Evolutionary conservation across 2,113 vertebrate genomes (phyloP), one percentile per base, ranked within the genome.

Genomic region (Scophthalmus maximus): DNA sequence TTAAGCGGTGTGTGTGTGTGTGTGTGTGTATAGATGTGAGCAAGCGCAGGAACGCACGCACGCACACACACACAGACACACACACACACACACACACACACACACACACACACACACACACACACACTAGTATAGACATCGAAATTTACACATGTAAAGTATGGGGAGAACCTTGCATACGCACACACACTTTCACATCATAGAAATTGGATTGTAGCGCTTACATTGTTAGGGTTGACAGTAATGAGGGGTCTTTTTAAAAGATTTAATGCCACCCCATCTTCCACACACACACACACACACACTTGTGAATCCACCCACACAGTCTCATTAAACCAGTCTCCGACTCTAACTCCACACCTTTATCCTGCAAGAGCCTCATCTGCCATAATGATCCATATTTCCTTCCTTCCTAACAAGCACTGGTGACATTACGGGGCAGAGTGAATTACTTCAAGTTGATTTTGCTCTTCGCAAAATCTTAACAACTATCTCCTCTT

Each of bases 241-340:
- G 52, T 91, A 87, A 89, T 84, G 84, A 89, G 80, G 58, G 64
- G 36, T 62, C 68, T 62, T 78, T 44, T 81, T 73, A 75, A 82
- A 78, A 68, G 40, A 68, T 82, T 72, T 73, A 76, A 73, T 78
- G 70, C 50, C 51, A 58, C 46, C 52, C 49, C 27, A 51, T 81
- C 47, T 30, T 46, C 11, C 29, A 8, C 57, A 27, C 62, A 53
- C 47, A 55, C 47, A 49, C 52, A 44, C 66, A 52, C 55, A 59
- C 36, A 57, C n/a, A 34, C 51, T 22, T 5, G 7, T 15, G 32
- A 67, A 76, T 72, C 51, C 76, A 59, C 79, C 72, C 78, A 81
- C 71, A 1, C 65, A 29, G 55, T 49, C 83, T 85, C 77, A 91
- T 87, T 88, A 88, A 81, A 72, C 58, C 44, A 25, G 32, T 14